Base-by-base conservation (phyloP, 2,797 vertebrate genomes). In the Lagorchestes hirsutus region DNA sequence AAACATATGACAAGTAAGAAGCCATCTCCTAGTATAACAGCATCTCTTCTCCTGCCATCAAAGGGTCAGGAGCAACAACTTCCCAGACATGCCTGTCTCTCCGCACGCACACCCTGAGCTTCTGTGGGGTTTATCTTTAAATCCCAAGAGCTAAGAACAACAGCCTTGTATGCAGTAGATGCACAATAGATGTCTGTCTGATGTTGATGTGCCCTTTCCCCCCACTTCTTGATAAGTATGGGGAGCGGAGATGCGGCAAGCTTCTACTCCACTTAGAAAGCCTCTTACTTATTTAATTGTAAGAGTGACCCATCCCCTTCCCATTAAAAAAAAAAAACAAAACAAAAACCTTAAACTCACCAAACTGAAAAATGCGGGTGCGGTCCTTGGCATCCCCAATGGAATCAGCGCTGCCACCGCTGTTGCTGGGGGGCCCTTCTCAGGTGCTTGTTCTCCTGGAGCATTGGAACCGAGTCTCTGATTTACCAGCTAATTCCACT, bases 321-420 rank as follows among this genome's bases (percentile, higher is more conserved):
- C 82, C 50, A 52, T 12, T 4, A 82, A 24, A 82, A 40, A 28
- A 82, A 82, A 59, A 50, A 52, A 59, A 34, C 12, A 95, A 46
- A 46, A 95, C 18, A 56, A 93, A 95, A 95, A 94, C 94, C 40
- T 59, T 93, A 91, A 18, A 97, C 97, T 97, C 93, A 98, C 97
- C 46, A 0, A 96, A 93, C 18, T 93, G 97, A 93, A 40, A 96
- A 97, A 46, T 95, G 90, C 31, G 54, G 52, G 55, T 5, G 5
- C 54, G 55, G 96, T 24, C 93, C 50, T 93, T 96, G 12, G 52
- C 97, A 98, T 97, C 96, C 90, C 96, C 74, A 12, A 1, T 28
- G 74, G 74, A 87, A 87, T 87, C 74, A 87, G 40, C 40, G 74
- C 40, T 87, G 74, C 74, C 74, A 87, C 74, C 74, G 74, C 74